Conservation (phyloP, 2,888 invertebrate species). For the Gisinianus flammeolus region DNA sequence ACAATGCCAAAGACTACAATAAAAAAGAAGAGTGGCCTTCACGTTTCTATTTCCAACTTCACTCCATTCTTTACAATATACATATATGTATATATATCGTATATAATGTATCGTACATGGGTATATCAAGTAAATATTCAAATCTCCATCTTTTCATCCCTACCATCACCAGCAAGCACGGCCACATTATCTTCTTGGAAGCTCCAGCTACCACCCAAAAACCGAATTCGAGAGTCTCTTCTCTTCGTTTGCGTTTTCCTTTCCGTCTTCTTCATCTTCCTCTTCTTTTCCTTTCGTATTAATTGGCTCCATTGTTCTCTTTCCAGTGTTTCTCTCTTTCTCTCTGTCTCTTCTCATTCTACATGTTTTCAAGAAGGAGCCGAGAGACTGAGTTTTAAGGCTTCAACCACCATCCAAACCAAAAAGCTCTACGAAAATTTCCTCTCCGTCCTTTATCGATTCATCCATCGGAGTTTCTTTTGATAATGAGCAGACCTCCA, state of each 20-base stretch:
- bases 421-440: not conserved
- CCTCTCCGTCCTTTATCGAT: constrained; percentile 3
- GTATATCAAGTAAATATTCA: not conserved
- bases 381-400: not conserved
- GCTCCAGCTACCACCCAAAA: constrained; percentile 8
- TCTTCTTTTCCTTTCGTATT: constrained; percentile 38
- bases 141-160: not conserved
- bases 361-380: not conserved
- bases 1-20: not conserved
- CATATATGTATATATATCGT: not conserved
- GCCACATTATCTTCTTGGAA: constrained; percentile 3
- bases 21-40: not conserved
- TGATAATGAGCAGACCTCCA: constrained; percentile 20
- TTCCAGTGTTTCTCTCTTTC: constrained; percentile 17
- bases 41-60: not conserved
- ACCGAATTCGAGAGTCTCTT: constrained; percentile 4
- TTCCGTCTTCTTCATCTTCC: too few species aligned
- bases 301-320: constrained; percentile 46
- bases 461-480: constrained; percentile 17
- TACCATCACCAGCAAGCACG: not conserved
- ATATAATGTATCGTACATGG: too few species aligned
- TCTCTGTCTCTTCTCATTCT: not conserved
- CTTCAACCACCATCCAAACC: not conserved
- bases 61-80: not conserved
- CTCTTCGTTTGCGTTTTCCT: too few species aligned